Base-by-base conservation (phyloP, 2,113 vertebrate genomes). In the Heloderma charlesbogerti region DNA sequence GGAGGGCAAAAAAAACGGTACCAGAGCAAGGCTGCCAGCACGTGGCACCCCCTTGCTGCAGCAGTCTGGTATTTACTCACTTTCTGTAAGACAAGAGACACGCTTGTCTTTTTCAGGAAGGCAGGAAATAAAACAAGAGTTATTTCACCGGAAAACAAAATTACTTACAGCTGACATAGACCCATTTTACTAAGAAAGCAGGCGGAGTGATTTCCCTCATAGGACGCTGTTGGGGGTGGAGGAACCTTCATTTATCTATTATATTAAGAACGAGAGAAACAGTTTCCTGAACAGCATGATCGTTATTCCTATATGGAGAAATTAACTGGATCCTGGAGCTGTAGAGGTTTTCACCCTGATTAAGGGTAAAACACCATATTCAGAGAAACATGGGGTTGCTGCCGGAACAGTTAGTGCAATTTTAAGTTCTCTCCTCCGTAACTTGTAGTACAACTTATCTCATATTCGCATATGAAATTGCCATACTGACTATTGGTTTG, bases 91-190 rank as follows among this genome's bases (percentile, higher is more conserved):
- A 37, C 13, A 34, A 75, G 74, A 74, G 31, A 37, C 3, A 3
- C 3, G 48, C 48, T 43, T 77, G 1, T 79, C 8, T 43, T 6
- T 29, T 13, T 67, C 0, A 0, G 40, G 93, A 82, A 90, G 77
- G 51, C 54, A 40, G 75, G 25, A 84, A n/a, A 94, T 29, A 10
- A 78, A 87, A 89, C 89, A 81, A 13, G 48, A 93, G 84, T 91
- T 89, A 0, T 91, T 92, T 82, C 86, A 67, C 69, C 43, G 80
- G 92, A 85, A 94, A 89, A 89, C 43, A 83, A 74, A 92, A 91
- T 86, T 86, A 72, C 29, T 89, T 89, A 72, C 3, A 94, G 84
- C 37, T 20, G 4, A 79, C n/a, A 48, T 69, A 74, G 51, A 75
- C 84, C 63, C 37, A 87, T 91, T 94, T 88, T 87, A 8, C n/a